A percentile compares a stretch with the other conserved stretches of the same genome.
Evolutionary conservation across 2,797 vertebrate genomes (phyloP).

Genomic region (Chromis chromis): DNA sequence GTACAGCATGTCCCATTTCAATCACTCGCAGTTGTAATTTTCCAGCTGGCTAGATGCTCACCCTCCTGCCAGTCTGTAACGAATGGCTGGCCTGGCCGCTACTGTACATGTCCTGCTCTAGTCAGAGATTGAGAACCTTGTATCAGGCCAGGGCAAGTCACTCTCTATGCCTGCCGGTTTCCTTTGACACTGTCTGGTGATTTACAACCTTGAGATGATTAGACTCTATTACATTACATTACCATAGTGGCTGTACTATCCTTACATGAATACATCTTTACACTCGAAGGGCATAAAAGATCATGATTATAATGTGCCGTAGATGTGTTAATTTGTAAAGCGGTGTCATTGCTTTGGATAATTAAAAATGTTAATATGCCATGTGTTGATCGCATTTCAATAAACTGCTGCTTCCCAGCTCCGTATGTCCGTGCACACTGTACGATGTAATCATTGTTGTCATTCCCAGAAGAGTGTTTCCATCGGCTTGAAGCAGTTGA

Average conservation of each 20-base stretch:
- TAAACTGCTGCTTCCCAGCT: background rate
- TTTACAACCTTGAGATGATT: constrained; percentile 45
- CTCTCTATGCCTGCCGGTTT: constrained; percentile 34
- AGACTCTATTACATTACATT: constrained; percentile 35
- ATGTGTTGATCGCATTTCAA: no score
- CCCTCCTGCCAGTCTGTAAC: constrained; percentile 74
- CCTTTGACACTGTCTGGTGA: constrained; percentile 48
- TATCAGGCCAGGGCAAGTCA: constrained; percentile 30
- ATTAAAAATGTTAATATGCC: background rate
- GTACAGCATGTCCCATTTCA: constrained; percentile 78
- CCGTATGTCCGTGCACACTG: background rate
- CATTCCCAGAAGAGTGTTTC: constrained; percentile 75
- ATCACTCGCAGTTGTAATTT: constrained; percentile 80
- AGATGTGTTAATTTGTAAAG: constrained; percentile 12
- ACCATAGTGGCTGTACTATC: constrained; percentile 14
- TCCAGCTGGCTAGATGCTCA: constrained; percentile 79
- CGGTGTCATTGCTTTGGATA: background rate
- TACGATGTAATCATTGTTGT: constrained; percentile 23
- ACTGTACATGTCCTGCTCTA: constrained; percentile 55
- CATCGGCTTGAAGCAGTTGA: constrained; percentile 67
- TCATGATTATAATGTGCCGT: constrained; percentile 4
- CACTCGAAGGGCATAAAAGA: constrained; percentile 9
- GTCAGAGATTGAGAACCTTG: constrained; percentile 60
- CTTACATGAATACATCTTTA: constrained; percentile 24
- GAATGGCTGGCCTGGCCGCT: constrained; percentile 55